Conservation (phyloP, 92 coral and sea anemone genomes). For the Porites lobata region DNA sequence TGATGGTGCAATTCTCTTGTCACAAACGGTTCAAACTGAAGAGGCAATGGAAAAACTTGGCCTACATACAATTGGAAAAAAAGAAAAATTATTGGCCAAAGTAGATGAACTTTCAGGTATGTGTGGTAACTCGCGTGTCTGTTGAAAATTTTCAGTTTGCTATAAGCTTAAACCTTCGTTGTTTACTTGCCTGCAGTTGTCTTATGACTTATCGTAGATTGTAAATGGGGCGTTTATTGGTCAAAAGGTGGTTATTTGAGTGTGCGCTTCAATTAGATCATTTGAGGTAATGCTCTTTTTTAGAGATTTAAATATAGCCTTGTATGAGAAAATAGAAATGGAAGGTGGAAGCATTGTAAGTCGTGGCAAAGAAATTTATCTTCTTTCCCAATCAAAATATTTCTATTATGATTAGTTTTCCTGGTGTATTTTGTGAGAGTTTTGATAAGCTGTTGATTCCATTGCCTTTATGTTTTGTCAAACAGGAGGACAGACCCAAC, state of each 20-base stretch:
- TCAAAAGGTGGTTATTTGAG: constrained; percentile 6
- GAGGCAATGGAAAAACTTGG: constrained; percentile 45
- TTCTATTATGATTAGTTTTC: neutral
- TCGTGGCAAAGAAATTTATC: neutral
- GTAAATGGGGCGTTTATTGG: neutral
- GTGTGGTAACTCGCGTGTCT: neutral
- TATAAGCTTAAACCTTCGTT: neutral
- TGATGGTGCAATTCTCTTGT: constrained; percentile 43
- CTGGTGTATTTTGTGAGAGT: constrained; percentile 1
- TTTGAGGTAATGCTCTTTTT: constrained; percentile 4
- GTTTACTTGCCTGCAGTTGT: neutral
- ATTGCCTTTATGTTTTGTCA: constrained; percentile 5
- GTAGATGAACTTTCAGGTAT: constrained; percentile 44
- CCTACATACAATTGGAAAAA: constrained; percentile 24
- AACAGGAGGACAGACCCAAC: constrained; percentile 7
- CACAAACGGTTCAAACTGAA: constrained; percentile 9
- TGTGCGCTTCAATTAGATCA: constrained; percentile 6
- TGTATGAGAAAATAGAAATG: neutral
- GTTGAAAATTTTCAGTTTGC: neutral
- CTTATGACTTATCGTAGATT: neutral
- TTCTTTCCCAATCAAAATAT: neutral
- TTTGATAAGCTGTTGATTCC: constrained; percentile 13
- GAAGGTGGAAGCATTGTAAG: constrained; percentile 7
- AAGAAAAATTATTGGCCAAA: constrained; percentile 24
- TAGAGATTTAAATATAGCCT: neutral